A percentile compares a stretch with the other conserved stretches of the same genome.
These are phyloP conservation scores for Pandemis heparana DNA, from an alignment of 2,888 invertebrate genomes.

Conservation along the genomic window DNA sequence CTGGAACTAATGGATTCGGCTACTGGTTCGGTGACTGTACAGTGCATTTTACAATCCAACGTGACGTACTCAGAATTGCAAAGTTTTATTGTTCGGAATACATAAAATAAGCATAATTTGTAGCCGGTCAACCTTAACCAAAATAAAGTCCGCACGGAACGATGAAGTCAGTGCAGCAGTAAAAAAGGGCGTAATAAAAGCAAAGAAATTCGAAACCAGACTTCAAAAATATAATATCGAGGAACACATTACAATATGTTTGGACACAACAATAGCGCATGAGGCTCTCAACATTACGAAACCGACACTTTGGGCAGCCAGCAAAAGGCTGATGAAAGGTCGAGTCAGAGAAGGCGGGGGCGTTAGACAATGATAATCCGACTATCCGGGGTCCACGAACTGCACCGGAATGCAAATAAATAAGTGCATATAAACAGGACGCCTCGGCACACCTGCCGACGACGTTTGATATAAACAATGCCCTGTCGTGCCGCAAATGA, in stretches of 20 bases:
- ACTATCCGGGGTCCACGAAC: conserved; percentile 76
- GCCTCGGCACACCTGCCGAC: conserved; percentile 77
- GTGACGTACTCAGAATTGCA: conserved; percentile 10
- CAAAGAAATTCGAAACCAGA: conserved; percentile 32
- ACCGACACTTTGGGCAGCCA: conserved; percentile 55
- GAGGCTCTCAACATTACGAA: conserved; percentile 54
- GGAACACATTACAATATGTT: conserved; percentile 47
- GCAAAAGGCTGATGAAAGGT: conserved; percentile 66
- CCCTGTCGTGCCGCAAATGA: conserved; percentile 67
- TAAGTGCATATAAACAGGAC: conserved; percentile 79
- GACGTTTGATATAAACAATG: conserved; percentile 79
- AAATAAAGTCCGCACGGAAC: background rate
- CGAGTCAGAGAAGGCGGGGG: conserved; percentile 58
- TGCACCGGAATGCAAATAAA: conserved; percentile 83
- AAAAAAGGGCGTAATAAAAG: conserved; percentile 10
- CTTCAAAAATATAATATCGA: conserved; percentile 57
- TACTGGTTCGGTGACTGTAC: conserved; percentile 20
- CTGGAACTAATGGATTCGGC: conserved; percentile 40
- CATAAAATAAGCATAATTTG: background rate
- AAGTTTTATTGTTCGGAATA: conserved; percentile 6
- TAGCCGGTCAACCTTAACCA: conserved; percentile 5
- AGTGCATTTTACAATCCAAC: conserved; percentile 15
- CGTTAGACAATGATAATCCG: conserved; percentile 72
- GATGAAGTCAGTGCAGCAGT: background rate
- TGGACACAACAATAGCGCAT: conserved; percentile 58